Base-by-base conservation (phyloP, 2,113 vertebrate species). In the Nothoprocta pentlandii region DNA sequence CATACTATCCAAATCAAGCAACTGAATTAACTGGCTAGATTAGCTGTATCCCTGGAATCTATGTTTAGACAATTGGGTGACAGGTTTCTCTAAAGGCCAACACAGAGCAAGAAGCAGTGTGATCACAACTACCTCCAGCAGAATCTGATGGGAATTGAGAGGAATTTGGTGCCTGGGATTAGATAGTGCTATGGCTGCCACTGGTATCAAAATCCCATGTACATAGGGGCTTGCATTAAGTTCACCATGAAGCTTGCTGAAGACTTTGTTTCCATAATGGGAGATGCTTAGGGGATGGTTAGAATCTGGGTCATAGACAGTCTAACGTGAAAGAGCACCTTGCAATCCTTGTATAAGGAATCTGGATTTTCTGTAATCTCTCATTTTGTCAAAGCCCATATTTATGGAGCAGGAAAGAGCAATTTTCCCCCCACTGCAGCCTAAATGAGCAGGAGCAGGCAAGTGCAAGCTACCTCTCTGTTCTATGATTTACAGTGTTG, bases 401-500 rank as follows among this genome's bases (percentile, higher is more conserved):
- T 74, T 85, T 56, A 22, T 34, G 42, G 30, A 89, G 26, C 46
- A 97, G 78, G 87, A 51, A 87, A 63, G 26, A 66, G 4, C 51
- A 39, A 74, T 87, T 92, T 41, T 70, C 85, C 61, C 68, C 71
- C 84, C 64, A 80, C 0, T 1, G 30, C 67, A 87, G 58, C 59
- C 79, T 66, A 85, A 4, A 0, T 46, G 53, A 80, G 21, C 73
- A 83, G 32, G 32, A 70, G 44, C 21, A 75, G 42, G 10, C 32
- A 54, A 39, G 25, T 11, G 23, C 23, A 44, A 53, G 62, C 49
- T 42, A 16, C 49, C 23, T 77, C 85, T 28, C 36, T 77, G 49
- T 75, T 67, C 54, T 85, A 87, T 54, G 87, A 39, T 87, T 87
- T 68, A 64, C 84, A 85, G 21, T 66, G 54, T 49, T 66, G 49